A percentile compares a stretch with the other conserved stretches of the same genome.
phyloP scores from a whole-genome alignment of 2,888 invertebrate species.

The Caenorhabditis becei region DNA sequence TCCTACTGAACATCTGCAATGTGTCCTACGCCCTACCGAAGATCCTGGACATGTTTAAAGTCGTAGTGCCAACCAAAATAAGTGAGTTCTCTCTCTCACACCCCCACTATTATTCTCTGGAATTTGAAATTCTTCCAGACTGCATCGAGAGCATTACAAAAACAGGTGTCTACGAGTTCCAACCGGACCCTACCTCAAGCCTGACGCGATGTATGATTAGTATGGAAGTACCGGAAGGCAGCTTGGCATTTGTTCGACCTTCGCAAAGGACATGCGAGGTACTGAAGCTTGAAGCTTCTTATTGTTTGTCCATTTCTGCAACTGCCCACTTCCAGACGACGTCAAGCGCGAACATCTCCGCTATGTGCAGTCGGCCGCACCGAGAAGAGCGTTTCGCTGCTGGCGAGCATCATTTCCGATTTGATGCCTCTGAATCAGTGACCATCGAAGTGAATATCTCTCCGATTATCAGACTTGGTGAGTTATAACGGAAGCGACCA shows the following conservation, averaged over 20 bases:
- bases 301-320: neutral
- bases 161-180: constrained; percentile 19
- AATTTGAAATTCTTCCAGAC: neutral
- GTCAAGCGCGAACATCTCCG: constrained; percentile 41
- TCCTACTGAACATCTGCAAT: constrained; percentile 28
- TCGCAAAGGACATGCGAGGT: constrained; percentile 51
- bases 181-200: constrained; percentile 1
- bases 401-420: constrained; percentile 44
- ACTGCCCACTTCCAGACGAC: constrained; percentile 31
- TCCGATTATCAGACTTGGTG: constrained; percentile 39
- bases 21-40: constrained; percentile 16
- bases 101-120: neutral
- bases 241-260: constrained; percentile 22
- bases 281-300: constrained; percentile 21
- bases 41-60: constrained; percentile 17
- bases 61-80: neutral
- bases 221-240: constrained; percentile 25
- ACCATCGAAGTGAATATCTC: constrained; percentile 26
- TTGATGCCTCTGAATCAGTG: constrained; percentile 42
- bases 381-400: constrained; percentile 28
- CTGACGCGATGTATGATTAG: constrained; percentile 13
- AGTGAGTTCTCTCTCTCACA: neutral
- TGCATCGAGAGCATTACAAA: constrained; percentile 22
- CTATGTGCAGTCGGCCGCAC: constrained; percentile 32
- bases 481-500: constrained; percentile 37